Evolutionary conservation across 2,888 invertebrate genomes (phyloP), one percentile per base, ranked within the genome.

Genomic region (Philhelius pedissequus): DNA sequence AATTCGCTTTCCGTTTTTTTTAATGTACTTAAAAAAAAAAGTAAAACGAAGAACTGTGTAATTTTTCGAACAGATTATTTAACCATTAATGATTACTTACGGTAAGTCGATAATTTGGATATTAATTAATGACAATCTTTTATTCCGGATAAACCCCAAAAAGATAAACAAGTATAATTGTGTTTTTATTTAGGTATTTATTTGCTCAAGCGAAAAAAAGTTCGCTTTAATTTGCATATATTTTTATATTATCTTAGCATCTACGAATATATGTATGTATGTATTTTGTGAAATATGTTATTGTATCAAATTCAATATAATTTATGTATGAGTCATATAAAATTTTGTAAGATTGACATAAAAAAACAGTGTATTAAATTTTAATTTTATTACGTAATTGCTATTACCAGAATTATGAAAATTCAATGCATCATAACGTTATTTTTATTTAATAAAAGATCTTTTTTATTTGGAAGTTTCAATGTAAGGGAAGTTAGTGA

Each of bases 251-350:
- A 78, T 58, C 38, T 73, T 38, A 73, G 45, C 64, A 27, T 25
- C 45, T 60, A 43, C 38, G 18, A 74, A 62, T 71, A 71, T 32
- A 27, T 43, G 45, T 77, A n/a, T n/a, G n/a, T n/a, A n/a, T n/a
- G n/a, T n/a, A n/a, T 43, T 70, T 20, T 60, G 58, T 58, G 45
- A 77, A 50, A 71, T 71, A 60, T 52, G 35, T 52, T 71, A 60
- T 73, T 82, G 70, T 82, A 77, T 82, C 71, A 77, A 80, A 82
- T 82, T 66, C 40, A 73, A 48, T 82, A 77, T 52, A 40, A 58
- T n/a, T n/a, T n/a, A n/a, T n/a, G n/a, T 38, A 58, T 38, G 54
- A 64, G 50, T 77, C 40, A 66, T 82, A 82, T 68, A 82, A 82
- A 82, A 77, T 58, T 64, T 66, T 40, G n/a, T 56, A 56, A 66